Conservation (phyloP, 2,888 invertebrate species). For the Scaptodrosophila latifasciaeformis region DNA sequence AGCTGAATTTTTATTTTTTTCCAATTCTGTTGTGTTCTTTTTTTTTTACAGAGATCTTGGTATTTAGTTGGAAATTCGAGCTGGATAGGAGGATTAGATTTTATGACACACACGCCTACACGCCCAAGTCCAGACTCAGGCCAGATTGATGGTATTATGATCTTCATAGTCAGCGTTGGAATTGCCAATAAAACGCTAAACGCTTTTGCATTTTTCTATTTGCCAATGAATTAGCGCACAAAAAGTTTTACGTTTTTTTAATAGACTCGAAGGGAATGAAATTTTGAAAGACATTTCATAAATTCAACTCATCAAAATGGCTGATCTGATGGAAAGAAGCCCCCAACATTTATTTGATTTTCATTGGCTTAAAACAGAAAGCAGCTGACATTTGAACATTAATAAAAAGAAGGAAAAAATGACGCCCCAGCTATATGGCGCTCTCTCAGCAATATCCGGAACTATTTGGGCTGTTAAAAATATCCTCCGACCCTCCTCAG, state of each 20-base stretch:
- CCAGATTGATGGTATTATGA: too few relatives aligned
- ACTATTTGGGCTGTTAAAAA: background rate
- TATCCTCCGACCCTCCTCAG: background rate
- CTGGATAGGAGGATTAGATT: conserved; percentile 48
- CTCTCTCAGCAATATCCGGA: background rate
- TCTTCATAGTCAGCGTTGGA: conserved; percentile 18
- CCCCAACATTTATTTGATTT: background rate
- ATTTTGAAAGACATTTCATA: too few relatives aligned
- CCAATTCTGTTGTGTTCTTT: conserved; percentile 2
- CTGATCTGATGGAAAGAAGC: background rate
- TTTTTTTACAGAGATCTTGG: background rate
- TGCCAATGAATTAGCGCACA: conserved; percentile 38
- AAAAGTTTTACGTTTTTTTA: conserved; percentile 2
- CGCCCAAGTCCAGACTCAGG: too few relatives aligned
- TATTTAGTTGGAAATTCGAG: conserved; percentile 49
- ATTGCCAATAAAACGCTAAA: conserved; percentile 59
- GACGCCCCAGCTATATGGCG: background rate
- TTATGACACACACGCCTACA: conserved; percentile 30
- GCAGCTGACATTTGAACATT: conserved; percentile 38
- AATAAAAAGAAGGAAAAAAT: conserved; percentile 6
- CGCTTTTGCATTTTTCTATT: conserved; percentile 34
- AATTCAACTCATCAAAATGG: too few relatives aligned
- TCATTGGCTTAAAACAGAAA: background rate
- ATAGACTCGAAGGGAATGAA: background rate
- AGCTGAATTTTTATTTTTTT: too few relatives aligned